phyloP scores from a whole-genome alignment of 2,797 vertebrate genomes.

The Phrynocephalus vlangalii region DNA sequence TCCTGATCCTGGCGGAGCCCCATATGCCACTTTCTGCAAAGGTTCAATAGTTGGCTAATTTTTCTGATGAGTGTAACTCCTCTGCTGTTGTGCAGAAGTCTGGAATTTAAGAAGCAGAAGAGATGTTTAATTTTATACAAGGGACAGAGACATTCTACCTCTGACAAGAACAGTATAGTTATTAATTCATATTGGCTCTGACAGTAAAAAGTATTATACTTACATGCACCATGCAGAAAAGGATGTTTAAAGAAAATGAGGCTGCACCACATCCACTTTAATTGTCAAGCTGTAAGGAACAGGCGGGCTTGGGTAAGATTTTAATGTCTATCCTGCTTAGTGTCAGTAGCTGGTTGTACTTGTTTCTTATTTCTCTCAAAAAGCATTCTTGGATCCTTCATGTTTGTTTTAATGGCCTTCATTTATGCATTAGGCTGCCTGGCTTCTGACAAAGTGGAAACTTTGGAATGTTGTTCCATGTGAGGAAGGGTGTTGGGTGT shows the following conservation, averaged over 20 bases:
- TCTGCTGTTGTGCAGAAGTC: background rate
- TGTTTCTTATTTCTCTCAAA: constrained; percentile 17
- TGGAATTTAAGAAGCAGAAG: background rate
- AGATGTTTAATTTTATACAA: constrained; percentile 23
- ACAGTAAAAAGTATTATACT: constrained; percentile 35
- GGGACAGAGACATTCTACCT: constrained; percentile 3
- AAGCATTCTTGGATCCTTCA: background rate
- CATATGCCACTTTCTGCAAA: constrained; percentile 48
- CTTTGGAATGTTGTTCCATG: background rate
- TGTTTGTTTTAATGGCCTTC: constrained; percentile 34
- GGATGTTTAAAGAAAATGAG: constrained; percentile 35
- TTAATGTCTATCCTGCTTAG: constrained; percentile 18
- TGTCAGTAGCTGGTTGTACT: constrained; percentile 16
- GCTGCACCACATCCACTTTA: constrained; percentile 32
- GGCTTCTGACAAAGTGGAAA: constrained; percentile 4
- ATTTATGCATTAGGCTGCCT: constrained; percentile 21
- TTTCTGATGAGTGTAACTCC: accelerated
- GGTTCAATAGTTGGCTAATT: constrained; percentile 8
- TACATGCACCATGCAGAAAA: constrained; percentile 1
- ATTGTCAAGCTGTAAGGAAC: constrained; percentile 29
- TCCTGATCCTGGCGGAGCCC: background rate
- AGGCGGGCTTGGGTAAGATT: background rate
- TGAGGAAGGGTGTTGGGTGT: background rate
- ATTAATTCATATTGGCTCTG: constrained; percentile 27
- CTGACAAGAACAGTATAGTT: constrained; percentile 27